Conservation (phyloP, 2,797 vertebrate species). For the Clarias platycephalus region DNA sequence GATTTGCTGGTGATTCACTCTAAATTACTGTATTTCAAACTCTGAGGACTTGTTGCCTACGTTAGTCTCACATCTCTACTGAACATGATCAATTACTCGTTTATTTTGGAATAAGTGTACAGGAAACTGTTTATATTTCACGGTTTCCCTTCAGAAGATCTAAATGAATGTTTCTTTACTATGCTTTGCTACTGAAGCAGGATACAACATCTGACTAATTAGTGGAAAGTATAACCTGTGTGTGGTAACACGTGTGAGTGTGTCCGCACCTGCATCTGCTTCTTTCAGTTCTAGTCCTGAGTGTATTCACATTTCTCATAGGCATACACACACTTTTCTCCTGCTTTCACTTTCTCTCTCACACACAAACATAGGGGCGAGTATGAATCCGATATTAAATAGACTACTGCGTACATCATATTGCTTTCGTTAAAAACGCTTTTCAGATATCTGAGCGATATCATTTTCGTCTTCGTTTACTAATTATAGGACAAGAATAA, state of each 20-base stretch:
- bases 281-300: constrained; percentile 10
- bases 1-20: constrained; percentile 6
- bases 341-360: background rate
- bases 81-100: background rate
- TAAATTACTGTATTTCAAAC: background rate
- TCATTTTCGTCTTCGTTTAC: constrained; percentile 9
- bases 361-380: constrained; percentile 5
- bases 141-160: background rate
- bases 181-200: background rate
- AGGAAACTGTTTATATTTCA: background rate
- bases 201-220: background rate
- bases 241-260: background rate
- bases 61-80: constrained; percentile 22
- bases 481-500: constrained; percentile 2
- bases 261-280: background rate
- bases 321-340: background rate
- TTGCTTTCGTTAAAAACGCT: constrained; percentile 53
- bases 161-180: background rate
- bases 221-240: background rate
- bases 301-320: background rate
- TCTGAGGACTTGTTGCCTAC: background rate
- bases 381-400: constrained; percentile 28
- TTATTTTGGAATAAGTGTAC: background rate
- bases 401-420: constrained; percentile 47
- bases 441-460: constrained; percentile 43